Evolutionary conservation across 1,140 invertebrate genomes (phyloP).

Genomic region (Liolophura sinensis): DNA sequence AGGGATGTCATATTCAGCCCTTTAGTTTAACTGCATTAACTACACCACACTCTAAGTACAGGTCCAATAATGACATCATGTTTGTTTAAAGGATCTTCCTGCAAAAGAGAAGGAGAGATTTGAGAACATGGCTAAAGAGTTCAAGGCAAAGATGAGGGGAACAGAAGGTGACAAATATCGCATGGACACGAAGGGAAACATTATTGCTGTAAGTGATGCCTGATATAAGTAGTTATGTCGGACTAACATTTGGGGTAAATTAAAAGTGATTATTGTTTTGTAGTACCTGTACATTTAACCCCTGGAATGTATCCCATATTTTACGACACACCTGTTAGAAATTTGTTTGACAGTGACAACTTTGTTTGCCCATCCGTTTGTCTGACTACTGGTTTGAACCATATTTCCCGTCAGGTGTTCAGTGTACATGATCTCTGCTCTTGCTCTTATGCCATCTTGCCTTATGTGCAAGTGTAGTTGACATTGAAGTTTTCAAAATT

Average conservation of each 20-base stretch:
- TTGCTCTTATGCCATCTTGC: too few relatives aligned
- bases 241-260: not conserved
- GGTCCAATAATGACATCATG: not conserved
- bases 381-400: too few relatives aligned
- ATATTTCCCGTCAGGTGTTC: too few relatives aligned
- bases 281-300: too few relatives aligned
- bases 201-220: constrained; percentile 35
- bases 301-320: too few relatives aligned
- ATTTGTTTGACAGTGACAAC: too few relatives aligned
- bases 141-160: constrained; percentile 35
- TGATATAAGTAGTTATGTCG: not conserved
- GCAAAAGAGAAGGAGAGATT: constrained; percentile 38
- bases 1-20: too few relatives aligned
- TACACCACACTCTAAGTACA: too few relatives aligned
- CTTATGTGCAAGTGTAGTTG: constrained; percentile 1
- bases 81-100: constrained; percentile 29
- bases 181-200: constrained; percentile 37
- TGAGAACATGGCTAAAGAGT: constrained; percentile 42
- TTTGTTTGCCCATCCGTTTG: too few relatives aligned
- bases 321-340: too few relatives aligned
- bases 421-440: too few relatives aligned
- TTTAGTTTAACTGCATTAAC: too few relatives aligned
- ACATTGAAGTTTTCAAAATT: not conserved
- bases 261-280: not conserved
- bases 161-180: constrained; percentile 30